These are phyloP conservation scores for Glomeris maerens DNA, from an alignment of 1,140 invertebrate genomes.

Conservation along the genomic window DNA sequence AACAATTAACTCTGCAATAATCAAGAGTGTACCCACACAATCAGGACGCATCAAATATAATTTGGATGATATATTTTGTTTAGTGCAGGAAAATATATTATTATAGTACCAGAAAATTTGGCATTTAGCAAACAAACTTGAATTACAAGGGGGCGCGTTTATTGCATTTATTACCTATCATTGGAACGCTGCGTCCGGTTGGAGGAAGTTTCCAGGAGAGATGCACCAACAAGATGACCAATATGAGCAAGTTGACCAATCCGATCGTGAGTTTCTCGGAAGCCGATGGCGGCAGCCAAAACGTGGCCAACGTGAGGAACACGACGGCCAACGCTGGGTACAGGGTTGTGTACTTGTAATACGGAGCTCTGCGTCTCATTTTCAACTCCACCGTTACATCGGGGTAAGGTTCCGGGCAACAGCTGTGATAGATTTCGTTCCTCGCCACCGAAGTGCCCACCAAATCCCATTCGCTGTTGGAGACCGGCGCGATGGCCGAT, in stretches of 20 bases:
- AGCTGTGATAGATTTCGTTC: conserved; percentile 32
- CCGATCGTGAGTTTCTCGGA: conserved; percentile 48
- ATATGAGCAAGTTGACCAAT: conserved; percentile 40
- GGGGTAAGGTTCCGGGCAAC: conserved; percentile 41
- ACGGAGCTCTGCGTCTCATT: conserved; percentile 40
- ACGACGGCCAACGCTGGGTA: conserved; percentile 47
- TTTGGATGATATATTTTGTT: not conserved
- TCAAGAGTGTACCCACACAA: too few relatives aligned
- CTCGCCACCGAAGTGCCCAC: conserved; percentile 29
- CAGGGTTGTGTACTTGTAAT: conserved; percentile 44
- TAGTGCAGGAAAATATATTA: not conserved
- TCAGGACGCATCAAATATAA: not conserved
- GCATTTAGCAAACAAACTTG: too few relatives aligned
- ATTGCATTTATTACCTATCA: conserved; percentile 38
- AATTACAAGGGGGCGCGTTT: too few relatives aligned
- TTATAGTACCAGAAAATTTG: too few relatives aligned
- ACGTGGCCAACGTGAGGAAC: conserved; percentile 42
- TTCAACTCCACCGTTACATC: conserved; percentile 38
- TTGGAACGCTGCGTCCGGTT: conserved; percentile 42
- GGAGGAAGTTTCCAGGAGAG: conserved; percentile 45
- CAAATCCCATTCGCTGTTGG: conserved; percentile 44
- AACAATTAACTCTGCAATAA: too few relatives aligned
- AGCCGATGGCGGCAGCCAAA: conserved; percentile 49
- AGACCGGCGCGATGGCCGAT: conserved; percentile 2
- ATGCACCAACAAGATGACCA: conserved; percentile 45